Percentiles rank a stretch among this genome's conserved stretches.
These are phyloP conservation scores for Charadrius vociferus DNA, from an alignment of 2,113 vertebrate species.

Conservation along the genomic window DNA sequence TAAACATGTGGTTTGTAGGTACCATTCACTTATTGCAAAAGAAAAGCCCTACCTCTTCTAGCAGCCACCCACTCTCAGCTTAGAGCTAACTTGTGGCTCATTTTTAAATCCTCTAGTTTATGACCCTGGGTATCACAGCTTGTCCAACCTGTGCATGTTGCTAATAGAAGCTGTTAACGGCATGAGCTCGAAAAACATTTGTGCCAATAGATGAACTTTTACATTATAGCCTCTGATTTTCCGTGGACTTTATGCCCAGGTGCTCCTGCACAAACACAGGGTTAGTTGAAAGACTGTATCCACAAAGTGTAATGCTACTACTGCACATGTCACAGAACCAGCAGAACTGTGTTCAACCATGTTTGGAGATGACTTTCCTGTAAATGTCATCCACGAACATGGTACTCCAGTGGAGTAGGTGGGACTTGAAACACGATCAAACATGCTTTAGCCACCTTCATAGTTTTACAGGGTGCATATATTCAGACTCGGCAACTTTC, in stretches of 20 bases:
- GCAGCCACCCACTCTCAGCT: not conserved
- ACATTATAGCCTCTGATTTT: not conserved
- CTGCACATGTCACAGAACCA: not conserved
- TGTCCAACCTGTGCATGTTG: not conserved
- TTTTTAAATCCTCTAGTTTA: not conserved
- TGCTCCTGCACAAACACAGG: not conserved
- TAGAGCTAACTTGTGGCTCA: not conserved
- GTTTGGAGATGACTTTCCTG: not conserved
- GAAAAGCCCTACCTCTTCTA: not conserved
- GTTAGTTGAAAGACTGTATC: not conserved
- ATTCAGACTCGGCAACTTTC: not conserved
- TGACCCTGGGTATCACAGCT: not conserved
- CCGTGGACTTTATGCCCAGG: not conserved
- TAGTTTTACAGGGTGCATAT: not conserved
- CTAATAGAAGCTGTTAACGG: not conserved
- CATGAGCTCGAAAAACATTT: not conserved
- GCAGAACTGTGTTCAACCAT: not conserved
- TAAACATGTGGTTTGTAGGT: not conserved
- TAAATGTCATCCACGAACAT: not conserved
- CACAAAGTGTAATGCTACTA: not conserved
- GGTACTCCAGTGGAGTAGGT: not conserved
- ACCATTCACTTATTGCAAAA: not conserved
- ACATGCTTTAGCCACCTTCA: not conserved
- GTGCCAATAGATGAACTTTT: not conserved
- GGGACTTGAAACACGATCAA: not conserved